Base-by-base conservation (phyloP, 2,797 vertebrate species). In the Coccyzus lansbergi region DNA sequence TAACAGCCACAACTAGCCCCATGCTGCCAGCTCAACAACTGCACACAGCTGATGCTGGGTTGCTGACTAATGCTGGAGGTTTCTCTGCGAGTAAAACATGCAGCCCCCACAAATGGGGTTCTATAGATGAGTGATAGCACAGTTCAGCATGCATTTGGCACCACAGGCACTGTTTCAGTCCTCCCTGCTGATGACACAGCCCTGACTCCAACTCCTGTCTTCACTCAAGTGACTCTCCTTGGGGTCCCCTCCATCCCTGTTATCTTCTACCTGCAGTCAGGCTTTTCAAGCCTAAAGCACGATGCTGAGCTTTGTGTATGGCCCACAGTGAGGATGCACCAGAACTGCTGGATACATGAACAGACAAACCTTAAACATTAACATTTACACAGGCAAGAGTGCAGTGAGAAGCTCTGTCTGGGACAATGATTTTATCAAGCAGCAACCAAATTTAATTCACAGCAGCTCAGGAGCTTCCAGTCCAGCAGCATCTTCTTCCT, bases 91-190 rank as follows among this genome's bases (percentile, higher is more conserved):
- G 38, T 58, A 85, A 67, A 91, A 74, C 48, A 16, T 2, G 24
- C 62, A 78, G 75, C 46, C 55, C 33, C 46, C 2, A 0, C 1
- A 34, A 60, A 15, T 0, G 0, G 15, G 59, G 83, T 71, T 44
- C 70, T 42, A 7, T 0, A 0, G 67, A 64, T 20, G 38, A 58
- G 42, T 29, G 46, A 67, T 36, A 46, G 29, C 55, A n/a, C n/a
- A 64, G 46, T 49, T 69, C 79, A n/a, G 55, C 1, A 3, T 14
- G 29, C 24, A 55, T 42, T 83, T 6, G 17, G 46, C 14, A 4
- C 64, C 64, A 48, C 29, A 44, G 34, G 44, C 34, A 7, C 42
- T 15, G 21, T 46, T 69, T 52, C 65, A 70, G 34, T 19, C n/a
- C 67, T 76, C 72, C 56, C 59, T 58, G 38, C 48, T 76, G 55